These are phyloP conservation scores for Drosophila equinoxialis DNA, from an alignment of 1,140 invertebrate genomes.

Conservation along the genomic window DNA sequence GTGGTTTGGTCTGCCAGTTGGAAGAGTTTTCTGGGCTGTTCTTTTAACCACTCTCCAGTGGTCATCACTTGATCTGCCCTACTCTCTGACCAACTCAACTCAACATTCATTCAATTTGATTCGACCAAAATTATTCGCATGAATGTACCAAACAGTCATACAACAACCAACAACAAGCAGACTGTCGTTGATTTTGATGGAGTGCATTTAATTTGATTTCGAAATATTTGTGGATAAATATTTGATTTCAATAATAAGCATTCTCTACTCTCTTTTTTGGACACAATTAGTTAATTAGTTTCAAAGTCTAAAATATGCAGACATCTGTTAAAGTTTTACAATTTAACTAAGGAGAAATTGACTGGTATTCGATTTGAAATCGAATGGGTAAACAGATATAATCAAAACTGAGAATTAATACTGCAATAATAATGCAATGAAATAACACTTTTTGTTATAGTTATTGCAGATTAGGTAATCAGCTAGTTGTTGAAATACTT, in stretches of 20 bases:
- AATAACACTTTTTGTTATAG: neutral
- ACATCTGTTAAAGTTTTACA: no score
- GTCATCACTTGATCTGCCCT: slow-evolving; percentile 21
- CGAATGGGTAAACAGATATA: no score
- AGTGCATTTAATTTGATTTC: slow-evolving; percentile 44
- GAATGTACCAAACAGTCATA: slow-evolving; percentile 19
- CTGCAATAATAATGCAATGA: slow-evolving; percentile 5
- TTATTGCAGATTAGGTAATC: neutral
- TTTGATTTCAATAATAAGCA: slow-evolving; percentile 37
- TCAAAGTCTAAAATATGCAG: no score
- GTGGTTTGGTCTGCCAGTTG: neutral
- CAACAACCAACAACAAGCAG: slow-evolving; percentile 4
- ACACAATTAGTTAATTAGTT: no score
- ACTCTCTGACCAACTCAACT: neutral
- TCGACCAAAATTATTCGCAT: slow-evolving; percentile 38
- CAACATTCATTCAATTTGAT: slow-evolving; percentile 51
- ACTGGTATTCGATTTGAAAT: no score
- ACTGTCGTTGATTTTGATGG: slow-evolving; percentile 64
- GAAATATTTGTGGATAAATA: slow-evolving; percentile 24
- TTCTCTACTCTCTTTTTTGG: neutral
- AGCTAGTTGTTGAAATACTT: neutral
- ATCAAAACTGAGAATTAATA: no score
- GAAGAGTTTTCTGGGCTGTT: slow-evolving; percentile 1
- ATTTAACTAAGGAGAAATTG: no score
- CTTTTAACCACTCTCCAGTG: slow-evolving; percentile 22